Percentiles rank a stretch among this genome's conserved stretches.
phyloP scores from a whole-genome alignment of 2,113 vertebrate species.

The Indicator indicator region DNA sequence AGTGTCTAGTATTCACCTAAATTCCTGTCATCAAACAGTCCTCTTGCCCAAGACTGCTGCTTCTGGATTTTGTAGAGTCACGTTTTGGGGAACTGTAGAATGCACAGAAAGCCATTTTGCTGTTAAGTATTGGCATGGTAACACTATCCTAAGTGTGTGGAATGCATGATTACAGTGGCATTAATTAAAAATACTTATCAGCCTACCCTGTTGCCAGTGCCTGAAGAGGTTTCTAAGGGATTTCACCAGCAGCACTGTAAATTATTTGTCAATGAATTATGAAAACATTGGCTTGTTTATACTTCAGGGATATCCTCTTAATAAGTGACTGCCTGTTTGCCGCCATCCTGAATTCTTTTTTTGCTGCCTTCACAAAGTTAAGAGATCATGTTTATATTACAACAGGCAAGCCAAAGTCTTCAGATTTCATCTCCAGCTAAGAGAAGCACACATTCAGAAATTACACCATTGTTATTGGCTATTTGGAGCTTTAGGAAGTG shows the following conservation, averaged over 20 bases:
- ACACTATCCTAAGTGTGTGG: background rate
- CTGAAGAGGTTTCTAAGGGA: constrained; percentile 56
- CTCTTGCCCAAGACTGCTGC: background rate
- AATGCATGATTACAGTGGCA: background rate
- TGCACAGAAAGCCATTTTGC: background rate
- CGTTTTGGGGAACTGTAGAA: background rate
- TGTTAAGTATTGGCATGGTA: background rate
- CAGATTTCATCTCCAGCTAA: constrained; percentile 63
- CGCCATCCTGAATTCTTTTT: background rate
- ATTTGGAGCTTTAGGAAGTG: constrained; percentile 73
- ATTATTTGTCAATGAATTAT: constrained; percentile 64
- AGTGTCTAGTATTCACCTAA: background rate
- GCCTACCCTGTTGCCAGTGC: background rate
- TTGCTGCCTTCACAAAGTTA: constrained; percentile 22
- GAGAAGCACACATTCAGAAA: constrained; percentile 64
- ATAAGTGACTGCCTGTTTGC: constrained; percentile 20
- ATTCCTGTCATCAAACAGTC: background rate
- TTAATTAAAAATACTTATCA: constrained; percentile 59
- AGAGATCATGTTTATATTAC: constrained; percentile 66
- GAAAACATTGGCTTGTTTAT: constrained; percentile 63
- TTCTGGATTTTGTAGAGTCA: background rate
- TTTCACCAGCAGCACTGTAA: constrained; percentile 55
- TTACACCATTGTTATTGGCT: constrained; percentile 73
- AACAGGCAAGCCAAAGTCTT: constrained; percentile 63
- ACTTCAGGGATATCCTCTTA: constrained; percentile 44